Evolutionary conservation across 2,113 vertebrate species (phyloP).

Genomic region (Urocolius indicus): DNA sequence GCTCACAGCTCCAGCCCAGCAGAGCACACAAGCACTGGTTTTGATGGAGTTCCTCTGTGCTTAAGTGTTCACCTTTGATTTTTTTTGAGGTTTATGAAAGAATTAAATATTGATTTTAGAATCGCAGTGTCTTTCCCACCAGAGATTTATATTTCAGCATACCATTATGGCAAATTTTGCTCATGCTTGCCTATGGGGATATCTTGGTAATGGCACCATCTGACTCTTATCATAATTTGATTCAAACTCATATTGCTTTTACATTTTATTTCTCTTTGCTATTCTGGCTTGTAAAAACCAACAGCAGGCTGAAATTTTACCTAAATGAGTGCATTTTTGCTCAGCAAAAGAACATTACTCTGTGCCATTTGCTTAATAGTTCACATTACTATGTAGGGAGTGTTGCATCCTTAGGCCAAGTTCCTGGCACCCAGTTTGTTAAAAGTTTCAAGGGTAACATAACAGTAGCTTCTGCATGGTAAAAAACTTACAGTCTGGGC

Average conservation of each 20-base stretch:
- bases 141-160: constrained; percentile 64
- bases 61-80: neutral
- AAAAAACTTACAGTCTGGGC: constrained; percentile 26
- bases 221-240: constrained; percentile 81
- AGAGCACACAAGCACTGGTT: accelerated
- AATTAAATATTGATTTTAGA: constrained; percentile 60
- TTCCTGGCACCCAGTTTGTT: constrained; percentile 40
- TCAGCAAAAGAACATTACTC: constrained; percentile 72
- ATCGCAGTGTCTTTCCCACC: constrained; percentile 25
- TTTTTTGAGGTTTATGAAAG: neutral
- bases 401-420: constrained; percentile 66
- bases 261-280: constrained; percentile 76
- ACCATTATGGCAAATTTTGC: constrained; percentile 69
- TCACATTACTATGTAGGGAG: constrained; percentile 69
- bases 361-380: constrained; percentile 81
- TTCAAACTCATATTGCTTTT: constrained; percentile 79
- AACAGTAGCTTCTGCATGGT: neutral
- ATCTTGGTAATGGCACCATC: constrained; percentile 74
- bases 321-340: constrained; percentile 78
- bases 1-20: accelerated
- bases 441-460: constrained; percentile 72
- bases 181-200: constrained; percentile 75
- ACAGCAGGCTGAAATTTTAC: constrained; percentile 79
- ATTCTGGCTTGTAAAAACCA: constrained; percentile 77
- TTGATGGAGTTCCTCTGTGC: neutral